A percentile compares a stretch with the other conserved stretches of the same genome.
phyloP scores from a whole-genome alignment of 2,113 vertebrate genomes.

The Odocoileus hemionus region DNA sequence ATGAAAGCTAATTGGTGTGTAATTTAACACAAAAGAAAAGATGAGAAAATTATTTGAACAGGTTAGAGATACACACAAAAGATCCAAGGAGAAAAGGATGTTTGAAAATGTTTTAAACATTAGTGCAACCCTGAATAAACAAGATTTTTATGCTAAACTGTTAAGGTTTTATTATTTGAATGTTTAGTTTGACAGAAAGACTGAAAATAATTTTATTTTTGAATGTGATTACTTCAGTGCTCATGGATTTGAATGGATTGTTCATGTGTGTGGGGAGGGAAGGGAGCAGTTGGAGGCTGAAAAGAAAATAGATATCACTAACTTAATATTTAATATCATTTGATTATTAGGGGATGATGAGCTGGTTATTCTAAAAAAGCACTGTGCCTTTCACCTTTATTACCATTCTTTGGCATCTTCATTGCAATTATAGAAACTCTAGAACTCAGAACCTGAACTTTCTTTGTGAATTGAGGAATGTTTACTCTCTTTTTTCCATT shows the following conservation, averaged over 20 bases:
- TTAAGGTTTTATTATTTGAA: neutral
- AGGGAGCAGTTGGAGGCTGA: rapidly evolving
- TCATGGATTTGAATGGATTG: neutral
- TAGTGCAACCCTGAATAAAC: neutral
- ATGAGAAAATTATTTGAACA: conserved; percentile 32
- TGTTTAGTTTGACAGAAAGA: neutral
- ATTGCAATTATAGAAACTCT: neutral
- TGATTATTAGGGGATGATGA: neutral
- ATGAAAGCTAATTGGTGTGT: conserved; percentile 51
- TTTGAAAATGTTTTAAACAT: neutral
- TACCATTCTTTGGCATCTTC: neutral
- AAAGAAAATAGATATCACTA: neutral
- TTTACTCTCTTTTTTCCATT: neutral
- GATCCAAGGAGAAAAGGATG: neutral
- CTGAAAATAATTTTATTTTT: neutral
- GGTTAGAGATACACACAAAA: neutral
- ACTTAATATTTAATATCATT: neutral
- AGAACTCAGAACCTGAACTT: neutral
- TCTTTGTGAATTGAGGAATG: neutral
- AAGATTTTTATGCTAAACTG: neutral
- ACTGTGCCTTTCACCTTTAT: neutral
- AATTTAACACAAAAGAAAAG: conserved; percentile 63
- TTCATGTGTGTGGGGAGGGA: too few relatives aligned
- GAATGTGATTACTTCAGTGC: neutral
- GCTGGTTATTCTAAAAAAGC: neutral